These are phyloP conservation scores for Xestia sexstrigata DNA, from an alignment of 2,888 invertebrate genomes.

Conservation along the genomic window DNA sequence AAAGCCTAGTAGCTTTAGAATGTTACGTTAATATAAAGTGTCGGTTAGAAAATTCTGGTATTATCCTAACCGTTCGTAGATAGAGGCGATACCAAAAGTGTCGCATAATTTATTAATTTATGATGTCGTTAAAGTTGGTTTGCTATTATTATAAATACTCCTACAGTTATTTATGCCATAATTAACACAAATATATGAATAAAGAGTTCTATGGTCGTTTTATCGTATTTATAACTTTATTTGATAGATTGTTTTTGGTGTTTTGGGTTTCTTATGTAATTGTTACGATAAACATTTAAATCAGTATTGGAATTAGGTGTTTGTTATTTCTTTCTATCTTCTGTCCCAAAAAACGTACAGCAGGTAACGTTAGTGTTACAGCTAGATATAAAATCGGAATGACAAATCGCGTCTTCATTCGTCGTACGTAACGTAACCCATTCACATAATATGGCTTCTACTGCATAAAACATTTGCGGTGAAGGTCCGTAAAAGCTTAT, in stretches of 20 bases:
- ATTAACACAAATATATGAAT: constrained; percentile 21
- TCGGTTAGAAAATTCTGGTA: neutral
- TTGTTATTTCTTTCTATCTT: constrained; percentile 3
- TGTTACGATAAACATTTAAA: neutral
- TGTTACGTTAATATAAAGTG: constrained; percentile 3
- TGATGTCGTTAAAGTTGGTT: constrained; percentile 4
- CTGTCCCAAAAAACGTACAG: constrained; percentile 41
- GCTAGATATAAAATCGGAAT: constrained; percentile 49
- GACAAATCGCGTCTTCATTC: constrained; percentile 63
- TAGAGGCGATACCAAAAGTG: constrained; percentile 9
- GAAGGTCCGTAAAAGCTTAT: constrained; percentile 69
- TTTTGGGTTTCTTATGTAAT: neutral
- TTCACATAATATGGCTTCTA: constrained; percentile 58
- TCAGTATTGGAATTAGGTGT: constrained; percentile 11
- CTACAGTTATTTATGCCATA: constrained; percentile 40
- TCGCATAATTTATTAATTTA: constrained; percentile 15
- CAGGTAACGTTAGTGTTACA: constrained; percentile 25
- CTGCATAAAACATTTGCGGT: constrained; percentile 73
- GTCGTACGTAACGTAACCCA: constrained; percentile 57
- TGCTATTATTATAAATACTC: constrained; percentile 13
- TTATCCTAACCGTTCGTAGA: constrained; percentile 7
- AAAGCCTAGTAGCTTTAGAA: neutral
- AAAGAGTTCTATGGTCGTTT: neutral
- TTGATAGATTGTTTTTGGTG: neutral
- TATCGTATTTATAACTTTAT: constrained; percentile 12